Conservation (phyloP, 2,113 vertebrate genomes). For the Periophthalmodon schlosseri region DNA sequence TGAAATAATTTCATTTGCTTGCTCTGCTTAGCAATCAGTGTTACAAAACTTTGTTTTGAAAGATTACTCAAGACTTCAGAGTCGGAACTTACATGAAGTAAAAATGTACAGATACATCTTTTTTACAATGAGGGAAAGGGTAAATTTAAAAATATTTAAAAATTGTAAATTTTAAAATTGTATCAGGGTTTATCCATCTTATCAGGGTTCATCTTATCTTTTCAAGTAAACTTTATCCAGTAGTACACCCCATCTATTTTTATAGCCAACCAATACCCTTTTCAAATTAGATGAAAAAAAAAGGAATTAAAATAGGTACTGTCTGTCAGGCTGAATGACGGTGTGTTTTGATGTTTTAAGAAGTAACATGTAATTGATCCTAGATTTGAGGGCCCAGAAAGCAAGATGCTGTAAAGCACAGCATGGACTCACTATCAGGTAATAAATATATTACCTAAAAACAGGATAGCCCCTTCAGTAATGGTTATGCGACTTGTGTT, state of each 20-base stretch:
- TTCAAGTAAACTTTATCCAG: too few relatives aligned
- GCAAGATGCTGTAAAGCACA: too few relatives aligned
- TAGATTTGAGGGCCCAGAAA: too few relatives aligned
- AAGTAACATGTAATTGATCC: constrained; percentile 21
- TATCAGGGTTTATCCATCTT: too few relatives aligned
- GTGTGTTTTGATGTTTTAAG: constrained; percentile 34
- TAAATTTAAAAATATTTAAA: too few relatives aligned
- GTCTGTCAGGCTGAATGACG: constrained; percentile 25
- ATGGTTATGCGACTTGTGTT: constrained; percentile 24
- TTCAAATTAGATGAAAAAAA: constrained; percentile 15
- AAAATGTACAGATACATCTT: too few relatives aligned
- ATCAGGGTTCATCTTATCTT: too few relatives aligned
- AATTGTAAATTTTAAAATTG: too few relatives aligned
- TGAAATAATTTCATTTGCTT: not conserved
- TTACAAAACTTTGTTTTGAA: not conserved
- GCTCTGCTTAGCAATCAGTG: not conserved
- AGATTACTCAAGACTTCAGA: too few relatives aligned
- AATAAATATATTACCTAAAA: constrained; percentile 48
- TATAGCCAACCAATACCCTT: not conserved
- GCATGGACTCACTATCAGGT: too few relatives aligned
- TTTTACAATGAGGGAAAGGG: too few relatives aligned
- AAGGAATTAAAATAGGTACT: not conserved
- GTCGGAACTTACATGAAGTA: too few relatives aligned
- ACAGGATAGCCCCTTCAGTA: constrained; percentile 30
- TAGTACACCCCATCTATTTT: not conserved